Percentiles rank a stretch among this genome's conserved stretches.
phyloP scores from a whole-genome alignment of 2,797 vertebrate genomes.

The Dendrocincla fuliginosa region DNA sequence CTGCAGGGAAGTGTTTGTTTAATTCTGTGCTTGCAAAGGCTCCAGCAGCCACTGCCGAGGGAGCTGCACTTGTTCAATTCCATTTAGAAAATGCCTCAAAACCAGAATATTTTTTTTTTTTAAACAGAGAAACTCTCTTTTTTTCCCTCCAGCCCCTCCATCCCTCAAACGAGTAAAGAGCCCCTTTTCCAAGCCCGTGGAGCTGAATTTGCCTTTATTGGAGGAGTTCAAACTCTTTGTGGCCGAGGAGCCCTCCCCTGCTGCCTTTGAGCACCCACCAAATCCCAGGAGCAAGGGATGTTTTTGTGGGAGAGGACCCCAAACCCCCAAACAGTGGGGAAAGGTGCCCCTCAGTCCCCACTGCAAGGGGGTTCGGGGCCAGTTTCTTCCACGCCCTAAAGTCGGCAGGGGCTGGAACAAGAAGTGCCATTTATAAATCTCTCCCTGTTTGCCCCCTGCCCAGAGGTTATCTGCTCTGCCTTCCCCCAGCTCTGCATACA shows the following conservation, averaged over 20 bases:
- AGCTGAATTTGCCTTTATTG: background rate
- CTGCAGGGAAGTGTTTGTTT: background rate
- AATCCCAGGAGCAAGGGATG: background rate
- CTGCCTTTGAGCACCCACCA: background rate
- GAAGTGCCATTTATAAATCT: background rate
- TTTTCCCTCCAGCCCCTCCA: background rate
- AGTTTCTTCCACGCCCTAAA: background rate
- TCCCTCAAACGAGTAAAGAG: background rate
- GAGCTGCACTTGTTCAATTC: background rate
- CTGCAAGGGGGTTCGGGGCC: background rate
- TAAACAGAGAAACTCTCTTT: background rate
- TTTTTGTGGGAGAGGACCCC: background rate
- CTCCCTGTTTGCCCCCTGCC: background rate
- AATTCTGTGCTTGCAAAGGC: background rate
- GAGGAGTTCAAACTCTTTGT: background rate
- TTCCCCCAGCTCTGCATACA: background rate
- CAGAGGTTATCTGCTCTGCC: background rate
- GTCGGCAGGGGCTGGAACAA: background rate
- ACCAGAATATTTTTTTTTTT: background rate
- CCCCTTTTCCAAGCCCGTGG: accelerated
- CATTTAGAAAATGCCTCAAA: conserved; percentile 19
- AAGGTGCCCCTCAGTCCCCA: background rate
- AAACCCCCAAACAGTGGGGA: background rate
- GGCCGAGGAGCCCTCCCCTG: accelerated
- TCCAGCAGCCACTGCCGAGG: background rate